Conservation (phyloP, 2,113 vertebrate species). For the Anarhynchus alexandrinus region DNA sequence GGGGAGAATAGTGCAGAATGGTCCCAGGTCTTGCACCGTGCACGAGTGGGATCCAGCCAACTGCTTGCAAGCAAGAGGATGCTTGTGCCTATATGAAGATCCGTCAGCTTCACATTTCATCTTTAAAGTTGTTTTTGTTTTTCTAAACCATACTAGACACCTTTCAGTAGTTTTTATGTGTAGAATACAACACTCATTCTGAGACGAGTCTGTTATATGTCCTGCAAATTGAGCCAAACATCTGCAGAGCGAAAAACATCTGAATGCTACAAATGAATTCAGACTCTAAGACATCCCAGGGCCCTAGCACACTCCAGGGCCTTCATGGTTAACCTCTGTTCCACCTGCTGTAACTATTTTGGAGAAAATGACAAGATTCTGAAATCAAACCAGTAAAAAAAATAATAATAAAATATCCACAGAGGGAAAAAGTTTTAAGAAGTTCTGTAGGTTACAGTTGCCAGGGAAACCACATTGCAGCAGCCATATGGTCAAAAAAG, state of each 20-base stretch:
- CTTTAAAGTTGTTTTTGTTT: not conserved
- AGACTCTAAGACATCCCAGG: not conserved
- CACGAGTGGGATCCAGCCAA: not conserved
- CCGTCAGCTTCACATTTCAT: rapidly evolving
- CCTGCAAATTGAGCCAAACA: not conserved
- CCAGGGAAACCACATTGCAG: slow-evolving; percentile 52
- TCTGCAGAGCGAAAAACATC: not conserved
- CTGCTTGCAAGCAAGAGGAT: not conserved
- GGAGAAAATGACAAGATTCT: slow-evolving; percentile 12
- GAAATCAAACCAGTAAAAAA: slow-evolving; percentile 30
- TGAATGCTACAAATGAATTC: not conserved
- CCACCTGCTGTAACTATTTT: not conserved
- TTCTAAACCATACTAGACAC: not conserved
- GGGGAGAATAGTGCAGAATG: not conserved
- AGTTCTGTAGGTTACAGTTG: slow-evolving; percentile 43
- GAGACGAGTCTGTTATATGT: not conserved
- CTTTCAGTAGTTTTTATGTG: not conserved
- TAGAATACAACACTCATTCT: not conserved
- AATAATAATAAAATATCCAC: not conserved
- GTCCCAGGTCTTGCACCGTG: not conserved
- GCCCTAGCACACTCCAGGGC: not conserved
- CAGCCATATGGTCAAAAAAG: not conserved
- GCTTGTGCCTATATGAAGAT: not conserved
- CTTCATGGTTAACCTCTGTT: not conserved
- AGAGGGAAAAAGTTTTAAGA: slow-evolving; percentile 28